A percentile compares a stretch with the other conserved stretches of the same genome.
These are phyloP conservation scores for Elephas maximus DNA, from an alignment of 2,113 vertebrate genomes.

Conservation along the genomic window DNA sequence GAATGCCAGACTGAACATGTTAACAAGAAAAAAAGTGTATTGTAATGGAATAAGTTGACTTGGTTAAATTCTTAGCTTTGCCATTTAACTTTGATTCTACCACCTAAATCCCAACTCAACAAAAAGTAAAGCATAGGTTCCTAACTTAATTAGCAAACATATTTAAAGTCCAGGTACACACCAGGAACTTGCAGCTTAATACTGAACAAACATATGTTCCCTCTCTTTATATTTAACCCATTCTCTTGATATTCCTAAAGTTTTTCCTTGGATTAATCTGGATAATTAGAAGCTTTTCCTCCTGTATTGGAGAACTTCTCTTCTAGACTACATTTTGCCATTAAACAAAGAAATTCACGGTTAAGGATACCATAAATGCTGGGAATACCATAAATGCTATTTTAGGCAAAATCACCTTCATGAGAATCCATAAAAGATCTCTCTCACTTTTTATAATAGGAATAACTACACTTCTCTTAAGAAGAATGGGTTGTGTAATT, in stretches of 20 bases:
- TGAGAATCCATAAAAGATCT: not conserved
- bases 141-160: conserved; percentile 40
- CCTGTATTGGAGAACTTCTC: not conserved
- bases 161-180: conserved; percentile 16
- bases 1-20: not conserved
- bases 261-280: conserved; percentile 18
- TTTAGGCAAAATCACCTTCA: not conserved
- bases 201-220: not conserved
- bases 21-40: conserved; percentile 42
- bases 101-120: conserved; percentile 29
- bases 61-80: conserved; percentile 19
- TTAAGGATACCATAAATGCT: not conserved
- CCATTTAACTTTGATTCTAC: conserved; percentile 48
- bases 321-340: not conserved
- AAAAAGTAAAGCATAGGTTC: conserved; percentile 42
- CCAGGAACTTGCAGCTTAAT: conserved; percentile 17
- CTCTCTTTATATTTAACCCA: conserved; percentile 10
- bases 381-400: not conserved
- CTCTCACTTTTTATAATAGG: not conserved
- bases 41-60: not conserved
- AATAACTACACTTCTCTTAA: not conserved
- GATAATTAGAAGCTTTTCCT: not conserved
- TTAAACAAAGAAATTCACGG: not conserved
- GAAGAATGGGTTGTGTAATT: not conserved
- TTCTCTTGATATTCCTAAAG: not conserved